Conservation (phyloP, 2,113 vertebrate genomes). For the Tiliqua scincoides region DNA sequence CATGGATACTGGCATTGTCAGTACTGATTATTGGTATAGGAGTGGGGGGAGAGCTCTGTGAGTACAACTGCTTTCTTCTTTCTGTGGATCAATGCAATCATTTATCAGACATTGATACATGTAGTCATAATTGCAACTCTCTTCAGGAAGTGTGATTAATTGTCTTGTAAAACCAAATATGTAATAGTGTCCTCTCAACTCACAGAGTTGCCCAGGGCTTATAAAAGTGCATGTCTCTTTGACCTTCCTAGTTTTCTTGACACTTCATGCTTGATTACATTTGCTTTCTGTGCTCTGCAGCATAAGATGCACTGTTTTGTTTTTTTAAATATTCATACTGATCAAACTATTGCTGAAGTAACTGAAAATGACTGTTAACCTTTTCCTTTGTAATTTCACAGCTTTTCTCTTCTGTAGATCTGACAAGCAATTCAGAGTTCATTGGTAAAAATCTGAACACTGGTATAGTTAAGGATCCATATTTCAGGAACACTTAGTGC, state of each 20-base stretch:
- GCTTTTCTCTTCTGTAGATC: background rate
- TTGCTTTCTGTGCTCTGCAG: background rate
- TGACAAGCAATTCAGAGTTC: conserved; percentile 26
- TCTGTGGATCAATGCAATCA: background rate
- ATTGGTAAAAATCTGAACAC: background rate
- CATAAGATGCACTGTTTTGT: background rate
- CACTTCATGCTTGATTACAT: conserved; percentile 26
- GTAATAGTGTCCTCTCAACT: background rate
- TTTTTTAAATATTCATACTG: conserved; percentile 9
- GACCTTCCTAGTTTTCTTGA: conserved; percentile 9
- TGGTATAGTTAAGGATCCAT: background rate
- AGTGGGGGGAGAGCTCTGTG: background rate
- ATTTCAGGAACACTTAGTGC: background rate
- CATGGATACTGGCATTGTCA: too few relatives aligned
- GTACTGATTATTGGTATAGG: background rate
- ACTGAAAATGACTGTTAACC: conserved; percentile 2
- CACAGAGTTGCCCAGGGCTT: background rate
- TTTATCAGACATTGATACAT: background rate
- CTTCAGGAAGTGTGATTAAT: conserved; percentile 2
- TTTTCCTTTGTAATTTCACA: conserved; percentile 23
- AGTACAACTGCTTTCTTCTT: background rate
- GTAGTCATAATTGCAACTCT: background rate
- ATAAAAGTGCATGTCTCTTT: background rate
- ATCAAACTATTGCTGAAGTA: conserved; percentile 22
- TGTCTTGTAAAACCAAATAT: background rate